Conservation (phyloP, 2,888 invertebrate genomes). For the Tryphoninae sp. region DNA sequence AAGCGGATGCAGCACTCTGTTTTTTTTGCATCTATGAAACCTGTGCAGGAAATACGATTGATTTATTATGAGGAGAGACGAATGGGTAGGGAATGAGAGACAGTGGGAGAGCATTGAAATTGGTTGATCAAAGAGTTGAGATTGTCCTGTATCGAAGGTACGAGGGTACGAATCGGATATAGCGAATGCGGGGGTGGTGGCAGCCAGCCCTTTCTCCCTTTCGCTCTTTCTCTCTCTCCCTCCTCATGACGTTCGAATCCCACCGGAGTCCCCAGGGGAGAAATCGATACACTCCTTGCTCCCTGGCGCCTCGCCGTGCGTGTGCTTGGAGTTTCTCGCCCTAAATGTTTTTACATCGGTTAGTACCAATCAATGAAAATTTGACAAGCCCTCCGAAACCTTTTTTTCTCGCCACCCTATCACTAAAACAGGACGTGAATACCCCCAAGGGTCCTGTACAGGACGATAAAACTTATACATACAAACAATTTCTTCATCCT, state of each 20-base stretch:
- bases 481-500: not conserved
- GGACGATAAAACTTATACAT: conserved; percentile 3
- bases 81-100: not conserved
- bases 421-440: not conserved
- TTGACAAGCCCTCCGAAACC: conserved; percentile 26
- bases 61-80: not conserved
- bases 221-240: conserved; percentile 36
- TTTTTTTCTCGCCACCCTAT: conserved; percentile 8
- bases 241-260: conserved; percentile 73
- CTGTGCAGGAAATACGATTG: not conserved
- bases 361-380: conserved; percentile 61
- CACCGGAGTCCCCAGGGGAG: conserved; percentile 73
- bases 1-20: not conserved
- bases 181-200: conserved; percentile 43
- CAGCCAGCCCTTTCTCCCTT: conserved; percentile 23
- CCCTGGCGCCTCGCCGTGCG: conserved; percentile 65
- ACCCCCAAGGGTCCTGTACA: conserved; percentile 1
- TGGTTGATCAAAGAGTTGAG: not conserved
- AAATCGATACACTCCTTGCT: conserved; percentile 77
- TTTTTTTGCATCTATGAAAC: not conserved
- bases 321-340: conserved; percentile 1
- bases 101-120: not conserved
- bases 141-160: not conserved
- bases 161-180: conserved; percentile 35
- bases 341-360: conserved; percentile 60